Conservation (phyloP, 2,797 vertebrate genomes). For the Galago senegalensis region DNA sequence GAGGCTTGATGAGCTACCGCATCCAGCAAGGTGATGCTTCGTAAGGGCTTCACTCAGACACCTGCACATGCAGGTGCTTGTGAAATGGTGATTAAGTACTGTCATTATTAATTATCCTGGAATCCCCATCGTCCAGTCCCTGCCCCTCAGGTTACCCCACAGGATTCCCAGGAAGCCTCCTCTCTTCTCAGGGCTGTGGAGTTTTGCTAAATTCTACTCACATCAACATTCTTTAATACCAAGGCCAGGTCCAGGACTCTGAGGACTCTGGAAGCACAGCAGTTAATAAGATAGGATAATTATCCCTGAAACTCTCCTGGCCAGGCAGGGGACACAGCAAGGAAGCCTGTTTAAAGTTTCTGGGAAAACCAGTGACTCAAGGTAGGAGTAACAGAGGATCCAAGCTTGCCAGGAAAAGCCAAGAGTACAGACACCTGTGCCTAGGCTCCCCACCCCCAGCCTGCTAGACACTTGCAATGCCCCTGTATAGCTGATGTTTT, state of each 20-base stretch:
- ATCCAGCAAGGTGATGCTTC: too few species aligned
- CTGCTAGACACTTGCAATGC: accelerated
- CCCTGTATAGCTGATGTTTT: neutral
- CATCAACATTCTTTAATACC: neutral
- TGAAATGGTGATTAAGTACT: neutral
- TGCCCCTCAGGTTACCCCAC: neutral
- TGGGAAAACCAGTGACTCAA: neutral
- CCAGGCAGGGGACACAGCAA: neutral
- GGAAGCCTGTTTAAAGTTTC: neutral
- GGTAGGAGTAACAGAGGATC: neutral
- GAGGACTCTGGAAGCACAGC: neutral
- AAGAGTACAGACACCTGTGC: accelerated
- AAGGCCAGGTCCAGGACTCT: neutral
- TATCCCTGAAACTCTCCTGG: neutral
- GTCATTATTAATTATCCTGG: neutral
- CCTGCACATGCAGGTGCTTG: neutral
- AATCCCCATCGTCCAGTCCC: neutral
- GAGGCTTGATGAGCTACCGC: too few species aligned
- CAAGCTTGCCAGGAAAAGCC: neutral
- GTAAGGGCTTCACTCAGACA: neutral
- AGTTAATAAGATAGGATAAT: neutral
- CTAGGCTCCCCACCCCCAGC: accelerated
- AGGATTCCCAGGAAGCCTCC: neutral
- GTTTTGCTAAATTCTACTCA: neutral
- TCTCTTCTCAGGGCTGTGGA: neutral